Percentiles rank a stretch among this genome's conserved stretches.
Conservation (phyloP, 2,113 vertebrate genomes). For the Boleophthalmus pectinirostris region DNA sequence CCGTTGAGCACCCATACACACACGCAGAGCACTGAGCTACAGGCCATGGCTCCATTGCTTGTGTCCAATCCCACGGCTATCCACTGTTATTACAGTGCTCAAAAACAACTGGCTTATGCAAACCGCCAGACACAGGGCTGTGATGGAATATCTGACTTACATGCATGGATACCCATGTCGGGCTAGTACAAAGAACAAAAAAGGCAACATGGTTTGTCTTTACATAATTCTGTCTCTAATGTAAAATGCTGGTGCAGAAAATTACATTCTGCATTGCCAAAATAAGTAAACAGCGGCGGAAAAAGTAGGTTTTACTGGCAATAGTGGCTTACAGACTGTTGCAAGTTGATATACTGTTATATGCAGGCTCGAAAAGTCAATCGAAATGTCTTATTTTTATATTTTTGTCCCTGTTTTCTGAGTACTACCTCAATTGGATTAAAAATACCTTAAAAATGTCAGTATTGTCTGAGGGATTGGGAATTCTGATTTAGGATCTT, state of each 20-base stretch:
- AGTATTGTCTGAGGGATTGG: too few relatives aligned
- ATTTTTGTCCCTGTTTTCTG: constrained; percentile 30
- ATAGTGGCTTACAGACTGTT: constrained; percentile 34
- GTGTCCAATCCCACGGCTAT: constrained; percentile 37
- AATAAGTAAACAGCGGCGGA: constrained; percentile 19
- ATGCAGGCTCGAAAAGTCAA: constrained; percentile 42
- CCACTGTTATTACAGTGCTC: constrained; percentile 56
- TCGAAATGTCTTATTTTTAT: constrained; percentile 42
- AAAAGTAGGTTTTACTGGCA: constrained; percentile 17
- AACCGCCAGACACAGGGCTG: constrained; percentile 41
- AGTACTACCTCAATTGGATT: not conserved
- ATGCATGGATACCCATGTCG: constrained; percentile 38
- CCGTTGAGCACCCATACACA: constrained; percentile 26
- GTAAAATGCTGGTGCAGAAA: constrained; percentile 11
- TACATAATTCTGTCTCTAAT: not conserved
- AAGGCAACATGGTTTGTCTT: constrained; percentile 5
- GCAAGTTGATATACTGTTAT: constrained; percentile 49
- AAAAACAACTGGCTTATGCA: constrained; percentile 57
- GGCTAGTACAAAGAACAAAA: constrained; percentile 9
- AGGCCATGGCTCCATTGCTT: constrained; percentile 26
- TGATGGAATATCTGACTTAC: constrained; percentile 57
- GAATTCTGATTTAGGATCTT: constrained; percentile 41
- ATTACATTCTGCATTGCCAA: constrained; percentile 13
- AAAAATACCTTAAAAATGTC: too few relatives aligned
- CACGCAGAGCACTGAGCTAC: constrained; percentile 37